Base-by-base conservation (phyloP, 2,888 invertebrate species). In the Cerceris ruficornis region DNA sequence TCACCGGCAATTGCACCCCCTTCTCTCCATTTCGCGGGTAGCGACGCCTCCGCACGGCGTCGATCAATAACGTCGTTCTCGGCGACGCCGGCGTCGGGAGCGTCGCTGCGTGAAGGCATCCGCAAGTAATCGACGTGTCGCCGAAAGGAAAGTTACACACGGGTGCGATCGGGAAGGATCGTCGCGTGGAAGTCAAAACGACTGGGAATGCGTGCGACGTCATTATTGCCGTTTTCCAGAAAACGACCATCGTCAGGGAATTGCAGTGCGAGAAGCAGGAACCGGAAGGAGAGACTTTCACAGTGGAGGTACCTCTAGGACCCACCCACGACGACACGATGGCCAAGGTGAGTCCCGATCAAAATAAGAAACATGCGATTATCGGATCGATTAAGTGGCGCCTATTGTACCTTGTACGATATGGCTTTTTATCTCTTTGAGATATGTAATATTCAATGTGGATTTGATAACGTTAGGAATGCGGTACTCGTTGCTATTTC, bases 41-140 rank as follows among this genome's bases (percentile, higher is more conserved):
- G 67, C 81, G 83, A 81, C 84, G 86, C 83, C 83, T 85, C 77
- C 83, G 82, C 73, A 62, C 81, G 75, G 79, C 83, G 81, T 58
- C 84, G 84, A 84, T 84, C 83, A 84, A 84, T 84, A 84, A 77
- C 69, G 85, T 74, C 71, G 86, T 78, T 81, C 80, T 57, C 84
- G 82, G 73, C 84, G 82, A 81, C 81, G 84, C 76, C 84, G 79
- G 57, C 71, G 76, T 78, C 84, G 80, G 71, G 73, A 83, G 87
- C 87, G 87, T 86, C 84, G 86, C 81, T 77, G 87, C 79, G 81
- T 71, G 77, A 61, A 69, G 52, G 74, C 66, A 81, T 74, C 70
- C 75, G 77, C 83, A 61, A 79, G 72, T 71, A 77, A 83, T 79
- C 81, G 76, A 79, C 77, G 84, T 75, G 77, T 78, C 75, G 69